A percentile compares a stretch with the other conserved stretches of the same genome.
Evolutionary conservation across 92 coral and sea anemone genomes (phyloP).

Genomic region (Siderastrea radians): DNA sequence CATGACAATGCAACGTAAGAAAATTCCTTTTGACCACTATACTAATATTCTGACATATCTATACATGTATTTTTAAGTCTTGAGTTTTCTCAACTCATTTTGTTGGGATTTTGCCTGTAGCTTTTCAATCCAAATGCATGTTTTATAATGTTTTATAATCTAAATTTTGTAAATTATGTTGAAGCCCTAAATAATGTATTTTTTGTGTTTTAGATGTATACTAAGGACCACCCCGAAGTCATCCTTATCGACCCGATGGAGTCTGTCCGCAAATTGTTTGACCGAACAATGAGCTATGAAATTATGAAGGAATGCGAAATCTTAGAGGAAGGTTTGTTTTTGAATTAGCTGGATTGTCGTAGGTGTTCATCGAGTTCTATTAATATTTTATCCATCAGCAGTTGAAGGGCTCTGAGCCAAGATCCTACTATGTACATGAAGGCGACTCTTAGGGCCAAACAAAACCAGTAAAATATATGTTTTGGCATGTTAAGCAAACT

Average conservation of each 20-base stretch:
- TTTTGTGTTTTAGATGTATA: constrained; percentile 67
- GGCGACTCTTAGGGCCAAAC: no score
- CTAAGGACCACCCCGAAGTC: constrained; percentile 89
- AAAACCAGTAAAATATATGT: no score
- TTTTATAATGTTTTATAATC: background rate
- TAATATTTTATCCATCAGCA: background rate
- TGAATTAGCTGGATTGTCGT: background rate
- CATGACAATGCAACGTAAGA: no score
- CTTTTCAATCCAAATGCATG: no score
- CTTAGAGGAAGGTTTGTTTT: constrained; percentile 79
- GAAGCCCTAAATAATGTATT: background rate
- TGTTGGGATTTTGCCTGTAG: no score
- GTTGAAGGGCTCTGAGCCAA: no score
- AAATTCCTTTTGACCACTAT: no score
- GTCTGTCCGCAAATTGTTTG: constrained; percentile 90
- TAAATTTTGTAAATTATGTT: background rate
- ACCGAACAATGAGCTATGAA: constrained; percentile 90
- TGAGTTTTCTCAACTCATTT: no score
- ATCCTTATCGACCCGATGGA: constrained; percentile 93
- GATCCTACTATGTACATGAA: no score
- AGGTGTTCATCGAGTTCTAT: background rate
- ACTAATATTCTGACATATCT: no score
- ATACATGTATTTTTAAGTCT: no score
- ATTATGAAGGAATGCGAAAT: constrained; percentile 98
- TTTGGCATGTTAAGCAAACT: no score